Evolutionary conservation across 2,797 vertebrate species (phyloP).

Genomic region (Acipenser oxyrinchus): DNA sequence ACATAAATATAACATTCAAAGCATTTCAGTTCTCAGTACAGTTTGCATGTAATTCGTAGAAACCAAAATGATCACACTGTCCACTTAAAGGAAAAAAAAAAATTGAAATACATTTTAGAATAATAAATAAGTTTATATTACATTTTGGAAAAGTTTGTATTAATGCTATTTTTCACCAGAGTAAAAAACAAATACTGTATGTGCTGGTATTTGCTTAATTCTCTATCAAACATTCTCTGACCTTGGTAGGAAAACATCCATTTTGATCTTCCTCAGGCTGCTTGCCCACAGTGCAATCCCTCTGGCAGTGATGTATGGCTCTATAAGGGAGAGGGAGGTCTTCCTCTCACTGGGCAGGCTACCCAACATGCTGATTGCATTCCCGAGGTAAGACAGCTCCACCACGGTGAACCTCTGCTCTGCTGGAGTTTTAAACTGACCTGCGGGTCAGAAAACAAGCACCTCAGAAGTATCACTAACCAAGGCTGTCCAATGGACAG

Average conservation of each 20-base stretch:
- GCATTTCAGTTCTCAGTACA: neutral
- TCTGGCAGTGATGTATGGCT: slow-evolving; percentile 63
- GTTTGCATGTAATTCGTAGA: neutral
- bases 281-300: slow-evolving; percentile 62
- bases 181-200: no score
- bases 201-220: no score
- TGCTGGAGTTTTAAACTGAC: slow-evolving; percentile 68
- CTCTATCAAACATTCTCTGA: slow-evolving; percentile 29
- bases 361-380: slow-evolving; percentile 67
- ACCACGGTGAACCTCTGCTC: slow-evolving; percentile 61
- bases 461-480: neutral
- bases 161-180: no score
- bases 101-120: no score
- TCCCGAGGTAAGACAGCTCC: slow-evolving; percentile 71
- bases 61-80: neutral
- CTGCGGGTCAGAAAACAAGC: slow-evolving; percentile 39
- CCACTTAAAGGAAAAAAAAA: no score
- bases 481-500: no score
- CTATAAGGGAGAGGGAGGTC: slow-evolving; percentile 55
- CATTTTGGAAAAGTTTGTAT: no score
- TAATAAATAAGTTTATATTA: no score
- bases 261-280: slow-evolving; percentile 66
- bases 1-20: neutral
- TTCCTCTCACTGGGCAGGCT: slow-evolving; percentile 66
- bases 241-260: slow-evolving; percentile 85